Evolutionary conservation across 2,797 vertebrate species (phyloP).

Genomic region (Miichthys miiuy): DNA sequence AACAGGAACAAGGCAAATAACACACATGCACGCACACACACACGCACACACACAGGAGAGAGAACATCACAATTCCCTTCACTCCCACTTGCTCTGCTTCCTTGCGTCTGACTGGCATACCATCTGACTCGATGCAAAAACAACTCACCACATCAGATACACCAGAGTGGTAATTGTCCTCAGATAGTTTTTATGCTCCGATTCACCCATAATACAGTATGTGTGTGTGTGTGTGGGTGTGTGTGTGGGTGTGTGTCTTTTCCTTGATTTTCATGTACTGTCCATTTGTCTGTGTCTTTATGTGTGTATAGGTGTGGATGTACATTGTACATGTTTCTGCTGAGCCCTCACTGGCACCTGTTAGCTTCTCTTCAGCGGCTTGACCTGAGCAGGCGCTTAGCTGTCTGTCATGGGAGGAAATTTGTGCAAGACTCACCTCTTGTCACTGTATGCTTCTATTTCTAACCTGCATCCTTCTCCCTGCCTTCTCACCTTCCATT

Average conservation of each 20-base stretch:
- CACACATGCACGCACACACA: slow-evolving; percentile 32
- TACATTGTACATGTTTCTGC: slow-evolving; percentile 11
- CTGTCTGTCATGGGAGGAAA: slow-evolving; percentile 63
- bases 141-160: slow-evolving; percentile 45
- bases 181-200: slow-evolving; percentile 39
- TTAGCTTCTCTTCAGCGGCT: slow-evolving; percentile 52
- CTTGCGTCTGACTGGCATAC: slow-evolving; percentile 56
- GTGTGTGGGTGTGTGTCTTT: not conserved
- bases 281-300: slow-evolving; percentile 21
- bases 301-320: not conserved
- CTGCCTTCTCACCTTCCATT: slow-evolving; percentile 77
- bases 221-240: not conserved
- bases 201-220: slow-evolving; percentile 36
- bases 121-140: slow-evolving; percentile 69
- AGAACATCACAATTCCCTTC: slow-evolving; percentile 63
- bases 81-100: slow-evolving; percentile 67
- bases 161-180: slow-evolving; percentile 54
- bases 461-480: slow-evolving; percentile 71
- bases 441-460: slow-evolving; percentile 62
- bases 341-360: slow-evolving; percentile 45
- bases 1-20: slow-evolving; percentile 64
- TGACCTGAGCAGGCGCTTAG: slow-evolving; percentile 58
- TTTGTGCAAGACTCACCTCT: slow-evolving; percentile 62
- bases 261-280: slow-evolving; percentile 15
- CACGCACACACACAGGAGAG: slow-evolving; percentile 24